A percentile compares a stretch with the other conserved stretches of the same genome.
Conservation (phyloP, 2,113 vertebrate genomes). For the Zapornia atra region DNA sequence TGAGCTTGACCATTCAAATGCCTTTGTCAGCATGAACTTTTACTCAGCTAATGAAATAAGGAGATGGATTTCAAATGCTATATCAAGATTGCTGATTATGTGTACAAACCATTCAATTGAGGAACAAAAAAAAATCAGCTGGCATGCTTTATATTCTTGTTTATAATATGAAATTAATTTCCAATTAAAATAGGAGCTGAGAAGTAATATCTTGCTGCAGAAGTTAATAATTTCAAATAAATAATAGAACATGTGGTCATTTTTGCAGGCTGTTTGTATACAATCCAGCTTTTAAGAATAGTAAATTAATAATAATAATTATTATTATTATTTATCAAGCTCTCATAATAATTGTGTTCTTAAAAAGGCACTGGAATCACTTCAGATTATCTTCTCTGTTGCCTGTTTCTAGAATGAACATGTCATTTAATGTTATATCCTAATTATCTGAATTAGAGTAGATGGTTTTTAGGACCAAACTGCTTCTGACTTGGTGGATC, state of each 20-base stretch:
- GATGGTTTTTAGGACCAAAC: not conserved
- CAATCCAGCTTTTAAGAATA: constrained; percentile 4
- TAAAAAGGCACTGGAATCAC: not conserved
- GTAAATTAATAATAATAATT: not conserved
- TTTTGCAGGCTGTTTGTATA: not conserved
- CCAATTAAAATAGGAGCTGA: not conserved
- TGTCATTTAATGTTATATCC: not conserved
- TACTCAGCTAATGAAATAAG: not conserved
- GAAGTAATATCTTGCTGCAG: not conserved
- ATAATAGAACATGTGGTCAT: not conserved
- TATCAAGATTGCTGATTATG: not conserved
- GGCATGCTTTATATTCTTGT: not conserved
- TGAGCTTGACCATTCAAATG: not conserved
- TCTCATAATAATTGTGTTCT: not conserved
- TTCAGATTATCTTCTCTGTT: not conserved
- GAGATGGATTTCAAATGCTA: not conserved
- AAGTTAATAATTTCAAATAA: constrained; percentile 19
- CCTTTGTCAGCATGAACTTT: not conserved
- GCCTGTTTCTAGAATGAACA: not conserved
- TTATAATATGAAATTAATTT: constrained; percentile 2
- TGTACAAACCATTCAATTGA: not conserved
- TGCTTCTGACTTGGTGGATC: not conserved
- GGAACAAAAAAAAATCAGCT: not conserved
- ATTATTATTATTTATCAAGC: not conserved
- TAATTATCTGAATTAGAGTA: not conserved